phyloP scores from a whole-genome alignment of 2,113 vertebrate species.

The Uria aalge region DNA sequence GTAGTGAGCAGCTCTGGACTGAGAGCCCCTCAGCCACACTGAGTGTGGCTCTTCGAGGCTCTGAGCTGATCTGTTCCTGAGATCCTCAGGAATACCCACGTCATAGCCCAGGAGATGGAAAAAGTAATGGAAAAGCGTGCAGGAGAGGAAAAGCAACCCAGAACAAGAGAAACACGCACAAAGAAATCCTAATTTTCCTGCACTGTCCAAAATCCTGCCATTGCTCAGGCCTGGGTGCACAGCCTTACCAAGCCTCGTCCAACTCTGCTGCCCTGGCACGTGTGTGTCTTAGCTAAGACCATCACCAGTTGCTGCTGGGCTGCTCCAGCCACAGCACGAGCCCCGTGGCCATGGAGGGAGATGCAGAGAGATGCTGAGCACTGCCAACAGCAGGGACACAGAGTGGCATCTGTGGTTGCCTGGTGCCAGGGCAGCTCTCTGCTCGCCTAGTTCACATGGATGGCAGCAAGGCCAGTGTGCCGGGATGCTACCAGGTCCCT shows the following conservation, averaged over 20 bases:
- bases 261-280: not conserved
- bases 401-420: not conserved
- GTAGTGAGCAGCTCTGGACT: not conserved
- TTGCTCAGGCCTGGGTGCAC: not conserved
- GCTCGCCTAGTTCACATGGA: not conserved
- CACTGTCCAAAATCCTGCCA: not conserved
- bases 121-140: not conserved
- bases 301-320: rapidly evolving
- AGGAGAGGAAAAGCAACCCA: not conserved
- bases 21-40: not conserved
- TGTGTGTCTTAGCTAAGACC: not conserved
- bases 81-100: not conserved
- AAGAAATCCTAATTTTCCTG: not conserved
- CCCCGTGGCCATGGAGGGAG: not conserved
- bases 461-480: not conserved
- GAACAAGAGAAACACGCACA: not conserved
- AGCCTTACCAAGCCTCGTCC: not conserved
- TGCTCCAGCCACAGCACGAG: rapidly evolving
- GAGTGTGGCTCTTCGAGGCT: rapidly evolving
- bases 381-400: rapidly evolving
- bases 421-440: not conserved
- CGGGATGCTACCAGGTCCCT: not conserved
- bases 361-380: not conserved
- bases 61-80: not conserved
- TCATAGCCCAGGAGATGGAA: not conserved